Base-by-base conservation (phyloP, 2,113 vertebrate genomes). In the Labeo rohita region DNA sequence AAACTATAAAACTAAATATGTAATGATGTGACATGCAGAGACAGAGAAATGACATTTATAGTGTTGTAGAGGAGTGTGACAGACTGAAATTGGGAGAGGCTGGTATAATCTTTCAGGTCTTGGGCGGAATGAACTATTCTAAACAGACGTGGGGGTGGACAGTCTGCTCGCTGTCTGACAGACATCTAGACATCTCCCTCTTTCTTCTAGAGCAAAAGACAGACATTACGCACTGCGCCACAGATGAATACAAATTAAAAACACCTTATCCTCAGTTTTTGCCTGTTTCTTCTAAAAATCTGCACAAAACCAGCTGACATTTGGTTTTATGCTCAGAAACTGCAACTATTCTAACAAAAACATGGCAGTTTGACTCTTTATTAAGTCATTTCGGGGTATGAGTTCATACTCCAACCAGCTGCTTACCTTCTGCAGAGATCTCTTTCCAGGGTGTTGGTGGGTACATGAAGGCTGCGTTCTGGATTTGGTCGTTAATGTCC, bases 401-500 rank as follows among this genome's bases (percentile, higher is more conserved):
- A 59, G 56, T 59, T 59, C 56, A 59, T 16, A 18, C 7, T 6
- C 18, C 18, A 70, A 70, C 16, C 34, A 70, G 36, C 59, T 65
- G 4, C 87, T 94, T 95, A 98, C 98, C 98, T 94, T 99, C 97
- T 66, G 95, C 87, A 59, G 98, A 99, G 88, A 99, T 98, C 87
- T 99, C 98, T 92, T 95, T 98, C 98, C 98, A 99, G 66, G 97
- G 98, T 54, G 96, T 95, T 66, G 97, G 96, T 16, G 98, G 98
- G 91, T 99, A 99, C 98, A 99, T 99, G 94, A 99, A 99, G 2
- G 97, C 98, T 85, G 98, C 98, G 6, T 99, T 99, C 95, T 99
- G 97, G 90, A 99, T 99, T 93, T 99, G 98, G 90, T 99, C 98
- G 10, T 98, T 99, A 89, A 99, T 99, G 92, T 99, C 98, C 91